Evolutionary conservation across 2,888 invertebrate genomes (phyloP).

Genomic region (Himalopsyche tibetana): DNA sequence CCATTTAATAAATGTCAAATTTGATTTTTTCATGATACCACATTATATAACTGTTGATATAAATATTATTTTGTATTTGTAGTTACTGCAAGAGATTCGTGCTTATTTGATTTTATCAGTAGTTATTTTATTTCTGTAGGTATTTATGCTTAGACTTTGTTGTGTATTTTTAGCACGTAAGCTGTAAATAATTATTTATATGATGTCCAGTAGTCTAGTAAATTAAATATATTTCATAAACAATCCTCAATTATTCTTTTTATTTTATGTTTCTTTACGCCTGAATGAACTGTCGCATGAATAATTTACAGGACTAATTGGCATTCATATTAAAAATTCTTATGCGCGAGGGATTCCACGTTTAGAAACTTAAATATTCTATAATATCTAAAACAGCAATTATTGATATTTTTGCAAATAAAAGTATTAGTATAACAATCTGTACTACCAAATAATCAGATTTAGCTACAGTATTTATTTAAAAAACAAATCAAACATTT

Average conservation of each 20-base stretch:
- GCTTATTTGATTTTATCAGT: slow-evolving; percentile 26
- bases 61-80: slow-evolving; percentile 1
- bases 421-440: too few species aligned
- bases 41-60: background rate
- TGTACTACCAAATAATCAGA: too few species aligned
- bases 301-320: too few species aligned
- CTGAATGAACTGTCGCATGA: background rate
- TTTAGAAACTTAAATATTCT: too few species aligned
- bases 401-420: too few species aligned
- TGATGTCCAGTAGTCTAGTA: slow-evolving; percentile 20
- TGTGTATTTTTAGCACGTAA: slow-evolving; percentile 48
- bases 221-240: slow-evolving; percentile 34
- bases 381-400: too few species aligned
- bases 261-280: background rate
- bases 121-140: slow-evolving; percentile 29
- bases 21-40: background rate
- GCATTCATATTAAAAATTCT: too few species aligned
- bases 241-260: background rate
- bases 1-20: background rate
- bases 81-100: slow-evolving; percentile 16
- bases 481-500: too few species aligned
- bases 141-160: background rate
- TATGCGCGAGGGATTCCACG: too few species aligned
- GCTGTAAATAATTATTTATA: slow-evolving; percentile 59
- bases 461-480: too few species aligned